A percentile compares a stretch with the other conserved stretches of the same genome.
Evolutionary conservation across 2,888 invertebrate genomes (phyloP).

Genomic region (Epinotia ramella): DNA sequence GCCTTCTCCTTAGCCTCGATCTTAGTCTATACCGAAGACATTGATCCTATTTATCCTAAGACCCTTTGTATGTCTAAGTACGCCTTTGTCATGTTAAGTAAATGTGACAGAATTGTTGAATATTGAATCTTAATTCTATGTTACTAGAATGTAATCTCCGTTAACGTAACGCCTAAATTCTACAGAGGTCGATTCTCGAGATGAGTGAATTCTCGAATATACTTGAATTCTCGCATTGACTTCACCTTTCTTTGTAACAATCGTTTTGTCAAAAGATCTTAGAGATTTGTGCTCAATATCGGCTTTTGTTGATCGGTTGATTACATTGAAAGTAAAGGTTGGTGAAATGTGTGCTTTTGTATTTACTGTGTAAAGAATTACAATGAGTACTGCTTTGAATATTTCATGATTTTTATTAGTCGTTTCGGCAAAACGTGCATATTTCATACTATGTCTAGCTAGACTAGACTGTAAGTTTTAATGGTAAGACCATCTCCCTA

Average conservation of each 20-base stretch:
- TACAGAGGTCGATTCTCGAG: conserved; percentile 37
- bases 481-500: not conserved
- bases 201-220: conserved; percentile 38
- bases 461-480: not conserved
- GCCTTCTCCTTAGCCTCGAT: conserved; percentile 20
- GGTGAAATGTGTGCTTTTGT: conserved; percentile 3
- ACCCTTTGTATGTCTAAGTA: conserved; percentile 45
- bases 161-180: conserved; percentile 31
- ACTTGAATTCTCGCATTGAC: conserved; percentile 40
- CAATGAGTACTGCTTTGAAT: not conserved
- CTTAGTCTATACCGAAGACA: conserved; percentile 36
- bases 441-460: no score
- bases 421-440: no score
- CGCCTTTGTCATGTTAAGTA: conserved; percentile 43
- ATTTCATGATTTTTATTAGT: not conserved
- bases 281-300: conserved; percentile 31
- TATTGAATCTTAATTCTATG: conserved; percentile 38
- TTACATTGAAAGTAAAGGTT: conserved; percentile 24
- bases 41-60: conserved; percentile 43
- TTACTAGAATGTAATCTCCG: conserved; percentile 41
- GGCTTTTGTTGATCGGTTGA: conserved; percentile 34
- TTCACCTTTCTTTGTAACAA: conserved; percentile 44
- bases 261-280: conserved; percentile 43
- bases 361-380: not conserved
- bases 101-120: conserved; percentile 38